A percentile compares a stretch with the other conserved stretches of the same genome.
Evolutionary conservation across 1,140 invertebrate species (phyloP).

Genomic region (Drosophila kohkoa): DNA sequence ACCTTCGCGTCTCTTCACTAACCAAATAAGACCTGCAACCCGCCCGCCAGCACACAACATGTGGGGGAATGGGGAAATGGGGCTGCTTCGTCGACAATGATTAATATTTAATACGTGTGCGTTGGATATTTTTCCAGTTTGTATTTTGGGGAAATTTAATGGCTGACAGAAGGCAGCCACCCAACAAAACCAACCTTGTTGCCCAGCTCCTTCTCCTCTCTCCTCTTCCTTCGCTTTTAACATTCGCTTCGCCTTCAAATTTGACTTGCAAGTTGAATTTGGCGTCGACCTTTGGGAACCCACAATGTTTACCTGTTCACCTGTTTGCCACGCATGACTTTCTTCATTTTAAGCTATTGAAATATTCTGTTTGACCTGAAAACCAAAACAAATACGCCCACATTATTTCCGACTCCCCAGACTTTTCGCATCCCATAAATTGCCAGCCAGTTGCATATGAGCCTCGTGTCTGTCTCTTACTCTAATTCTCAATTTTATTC

Average conservation of each 20-base stretch:
- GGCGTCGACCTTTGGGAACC: slow-evolving; percentile 57
- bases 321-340: slow-evolving; percentile 38
- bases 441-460: slow-evolving; percentile 33
- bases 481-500: neutral
- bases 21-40: slow-evolving; percentile 67
- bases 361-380: slow-evolving; percentile 77
- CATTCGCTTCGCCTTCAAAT: slow-evolving; percentile 38
- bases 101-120: slow-evolving; percentile 80
- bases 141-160: slow-evolving; percentile 81
- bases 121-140: slow-evolving; percentile 64
- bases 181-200: neutral
- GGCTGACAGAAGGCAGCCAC: slow-evolving; percentile 43
- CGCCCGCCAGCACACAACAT: slow-evolving; percentile 13
- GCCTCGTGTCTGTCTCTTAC: neutral
- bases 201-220: neutral
- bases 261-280: slow-evolving; percentile 48
- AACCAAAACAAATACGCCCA: slow-evolving; percentile 40
- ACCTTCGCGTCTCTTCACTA: slow-evolving; percentile 68
- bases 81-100: slow-evolving; percentile 59
- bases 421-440: slow-evolving; percentile 12
- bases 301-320: slow-evolving; percentile 62
- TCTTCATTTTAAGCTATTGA: slow-evolving; percentile 59
- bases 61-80: slow-evolving; percentile 14
- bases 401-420: neutral
- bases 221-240: neutral